Evolutionary conservation across 2,888 invertebrate genomes (phyloP).

Genomic region (Metalampra italica): DNA sequence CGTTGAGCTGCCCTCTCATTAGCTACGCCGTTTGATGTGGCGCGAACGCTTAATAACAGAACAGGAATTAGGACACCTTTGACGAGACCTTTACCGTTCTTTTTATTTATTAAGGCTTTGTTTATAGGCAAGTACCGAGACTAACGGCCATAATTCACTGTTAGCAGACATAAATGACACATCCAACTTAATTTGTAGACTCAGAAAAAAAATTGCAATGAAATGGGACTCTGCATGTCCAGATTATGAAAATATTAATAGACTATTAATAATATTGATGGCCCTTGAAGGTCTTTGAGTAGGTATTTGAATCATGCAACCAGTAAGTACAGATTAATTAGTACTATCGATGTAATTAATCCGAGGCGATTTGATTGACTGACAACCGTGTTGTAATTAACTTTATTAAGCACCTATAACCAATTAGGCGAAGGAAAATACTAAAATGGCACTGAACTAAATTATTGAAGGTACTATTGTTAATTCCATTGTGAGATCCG

Average conservation of each 20-base stretch:
- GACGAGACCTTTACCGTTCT: conserved; percentile 21
- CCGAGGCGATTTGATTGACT: neutral
- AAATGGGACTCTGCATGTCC: no score
- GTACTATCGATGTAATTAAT: neutral
- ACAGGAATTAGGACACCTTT: conserved; percentile 40
- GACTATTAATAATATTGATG: no score
- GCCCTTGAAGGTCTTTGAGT: neutral
- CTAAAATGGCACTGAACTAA: neutral
- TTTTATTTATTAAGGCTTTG: conserved; percentile 16
- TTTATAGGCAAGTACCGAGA: conserved; percentile 30
- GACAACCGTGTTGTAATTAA: neutral
- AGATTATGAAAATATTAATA: no score
- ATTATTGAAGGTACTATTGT: conserved; percentile 2
- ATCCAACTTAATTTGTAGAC: neutral
- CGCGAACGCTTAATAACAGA: conserved; percentile 41
- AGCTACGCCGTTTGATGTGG: conserved; percentile 44
- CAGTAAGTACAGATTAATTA: neutral
- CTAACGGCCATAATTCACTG: conserved; percentile 23
- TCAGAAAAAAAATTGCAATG: no score
- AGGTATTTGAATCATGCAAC: neutral
- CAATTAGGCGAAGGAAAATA: no score
- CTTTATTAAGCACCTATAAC: neutral
- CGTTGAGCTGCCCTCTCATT: conserved; percentile 41
- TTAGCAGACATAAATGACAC: neutral
- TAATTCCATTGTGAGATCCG: conserved; percentile 3